Percentiles rank a stretch among this genome's conserved stretches.
These are phyloP conservation scores for Parazoanthus atlanticus DNA, from an alignment of 92 coral and sea anemone genomes.

Conservation along the genomic window DNA sequence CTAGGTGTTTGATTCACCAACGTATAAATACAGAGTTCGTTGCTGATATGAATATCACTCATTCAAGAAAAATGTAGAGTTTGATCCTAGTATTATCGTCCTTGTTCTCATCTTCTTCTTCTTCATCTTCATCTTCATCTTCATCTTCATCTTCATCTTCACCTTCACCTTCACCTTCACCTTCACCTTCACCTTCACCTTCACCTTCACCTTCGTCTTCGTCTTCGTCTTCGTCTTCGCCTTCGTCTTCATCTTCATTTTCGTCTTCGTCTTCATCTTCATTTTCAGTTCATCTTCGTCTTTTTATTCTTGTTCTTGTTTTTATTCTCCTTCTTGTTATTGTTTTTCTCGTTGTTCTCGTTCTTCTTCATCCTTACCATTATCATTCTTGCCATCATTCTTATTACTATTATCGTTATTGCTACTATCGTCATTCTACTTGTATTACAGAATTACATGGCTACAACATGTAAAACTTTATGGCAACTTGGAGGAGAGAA, in stretches of 20 bases:
- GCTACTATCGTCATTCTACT: no score
- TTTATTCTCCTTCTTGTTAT: neutral
- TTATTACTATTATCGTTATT: neutral
- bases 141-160: neutral
- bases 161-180: neutral
- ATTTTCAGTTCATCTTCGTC: neutral
- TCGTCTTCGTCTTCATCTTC: neutral
- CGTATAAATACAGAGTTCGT: no score
- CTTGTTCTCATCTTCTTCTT: neutral
- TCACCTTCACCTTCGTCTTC: neutral
- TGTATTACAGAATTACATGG: no score
- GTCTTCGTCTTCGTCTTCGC: no score
- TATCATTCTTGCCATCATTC: neutral
- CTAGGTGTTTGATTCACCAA: no score
- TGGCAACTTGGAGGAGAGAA: no score
- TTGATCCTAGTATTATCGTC: neutral
- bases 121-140: neutral
- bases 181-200: neutral
- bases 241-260: no score
- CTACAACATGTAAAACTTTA: no score
- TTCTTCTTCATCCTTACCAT: neutral
- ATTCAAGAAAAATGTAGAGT: no score
- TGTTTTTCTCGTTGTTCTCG: neutral
- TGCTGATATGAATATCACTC: no score
- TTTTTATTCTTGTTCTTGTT: neutral